Evolutionary conservation across 1,140 invertebrate species (phyloP), one percentile per base, ranked within the genome.

Genomic region (Cyphomyrmex costatus): DNA sequence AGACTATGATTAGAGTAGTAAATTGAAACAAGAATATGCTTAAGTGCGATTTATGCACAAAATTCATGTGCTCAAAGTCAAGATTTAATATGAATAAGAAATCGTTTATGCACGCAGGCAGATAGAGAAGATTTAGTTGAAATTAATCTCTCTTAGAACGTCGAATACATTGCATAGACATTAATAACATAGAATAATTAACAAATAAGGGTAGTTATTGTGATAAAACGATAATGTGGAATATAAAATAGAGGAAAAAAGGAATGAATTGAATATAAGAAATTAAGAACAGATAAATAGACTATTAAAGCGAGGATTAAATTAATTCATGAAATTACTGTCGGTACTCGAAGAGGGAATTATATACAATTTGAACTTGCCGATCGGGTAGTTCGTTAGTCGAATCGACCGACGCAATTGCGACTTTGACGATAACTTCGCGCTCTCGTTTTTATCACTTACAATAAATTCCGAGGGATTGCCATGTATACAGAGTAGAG

Each of bases 391-490:
- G 33, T 46, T 79, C 33, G 21, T 70, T 58, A 71, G 16, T 30
- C 36, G 53, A 36, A 33, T n/a, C 51, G 51, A 19, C 19, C 21
- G 49, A 46, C 3, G 56, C 79, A 24, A 73, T 46, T 73, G 70
- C 60, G 58, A 63, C 30, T 76, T 36, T 16, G 71, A 76, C 56
- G 82, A 85, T 85, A 85, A 78, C 66, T 42, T 56, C 46, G 71
- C 71, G 58, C 74, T 76, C 53, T 70, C 70, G 80, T 87, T 36
- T 86, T 51, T 78, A 85, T 84, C 49, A 76, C 49, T 76, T 65
- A 66, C 71, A 74, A 88, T 73, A 76, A 85, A 85, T 85, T 85
- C 51, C 19, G n/a, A 12, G 12, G 27, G 49, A 77, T 89, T 65
- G 86, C 14, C 36, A 60, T 61, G 60, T 74, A 56, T 30, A 49